Evolutionary conservation across 2,888 invertebrate species (phyloP), one percentile per base, ranked within the genome.

Genomic region (Nemotelus pantherinus): DNA sequence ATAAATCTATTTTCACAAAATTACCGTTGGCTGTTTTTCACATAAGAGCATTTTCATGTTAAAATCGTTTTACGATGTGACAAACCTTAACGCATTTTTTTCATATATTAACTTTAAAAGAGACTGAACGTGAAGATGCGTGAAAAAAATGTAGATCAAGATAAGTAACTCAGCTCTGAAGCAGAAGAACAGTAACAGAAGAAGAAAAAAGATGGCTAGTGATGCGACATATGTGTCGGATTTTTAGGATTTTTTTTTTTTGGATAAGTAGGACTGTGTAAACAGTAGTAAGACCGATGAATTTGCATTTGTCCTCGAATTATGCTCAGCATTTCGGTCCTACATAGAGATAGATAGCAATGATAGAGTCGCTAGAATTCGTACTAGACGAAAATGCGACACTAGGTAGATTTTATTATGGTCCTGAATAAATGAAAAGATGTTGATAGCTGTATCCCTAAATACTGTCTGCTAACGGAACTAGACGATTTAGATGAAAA

Each of bases 41-140:
- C 57, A 45, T 74, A 74, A 74, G 48, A 74, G 74, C 74, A 74
- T 74, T 74, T 48, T 44, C 74, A 74, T 74, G 74, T 74, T 63
- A 74, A 74, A 63, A 48, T 25, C 48, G 10, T 74, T 74, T 74
- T 74, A 74, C 60, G 74, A 74, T 60, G 63, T 74, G 63, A 74
- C 44, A n/a, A 74, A 74, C 25, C 25, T 25, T 25, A 25, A 25
- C 60, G 63, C 63, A 60, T 63, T 60, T 60, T 60, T 74, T 48
- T 74, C 74, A 63, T 41, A 47, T 74, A 48, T 47, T 9, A 48
- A 25, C 25, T 25, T 25, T 25, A 25, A 25, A 25, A 74, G 70
- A 5, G 43, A 53, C 41, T 70, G 25, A 25, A 25, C 25, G 25
- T 47, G 55, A 70, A 70, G 55, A 10, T 47, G n/a, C 47, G 7